A percentile compares a stretch with the other conserved stretches of the same genome.
phyloP scores from a whole-genome alignment of 1,140 invertebrate species.

The Eupeodes corollae region DNA sequence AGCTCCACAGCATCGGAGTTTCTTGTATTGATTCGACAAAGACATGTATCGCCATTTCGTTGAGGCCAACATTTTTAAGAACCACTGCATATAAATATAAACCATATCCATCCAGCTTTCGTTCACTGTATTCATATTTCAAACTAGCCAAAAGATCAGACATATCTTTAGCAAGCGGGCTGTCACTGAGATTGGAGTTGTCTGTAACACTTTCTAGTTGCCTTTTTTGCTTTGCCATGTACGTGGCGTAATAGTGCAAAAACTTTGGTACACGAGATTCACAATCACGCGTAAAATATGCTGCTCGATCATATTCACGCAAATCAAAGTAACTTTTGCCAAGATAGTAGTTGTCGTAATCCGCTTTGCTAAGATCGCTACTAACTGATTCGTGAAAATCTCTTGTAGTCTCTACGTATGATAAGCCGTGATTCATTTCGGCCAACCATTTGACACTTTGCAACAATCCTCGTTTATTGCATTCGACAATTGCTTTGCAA shows the following conservation, averaged over 20 bases:
- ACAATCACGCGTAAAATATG: constrained; percentile 67
- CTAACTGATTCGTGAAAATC: constrained; percentile 35
- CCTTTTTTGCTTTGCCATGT: constrained; percentile 81
- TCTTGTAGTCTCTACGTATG: constrained; percentile 45
- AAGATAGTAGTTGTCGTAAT: constrained; percentile 59
- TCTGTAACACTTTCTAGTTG: constrained; percentile 74
- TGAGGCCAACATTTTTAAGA: constrained; percentile 74
- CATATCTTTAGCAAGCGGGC: constrained; percentile 45
- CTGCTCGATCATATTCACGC: constrained; percentile 84
- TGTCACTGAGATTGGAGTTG: constrained; percentile 55
- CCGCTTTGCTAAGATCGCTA: constrained; percentile 17
- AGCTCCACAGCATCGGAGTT: constrained; percentile 80
- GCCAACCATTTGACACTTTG: constrained; percentile 66
- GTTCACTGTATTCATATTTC: constrained; percentile 46
- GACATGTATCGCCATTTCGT: constrained; percentile 59
- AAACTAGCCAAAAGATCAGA: constrained; percentile 45
- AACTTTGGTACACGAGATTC: constrained; percentile 57
- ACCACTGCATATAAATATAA: constrained; percentile 88
- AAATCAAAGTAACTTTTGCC: constrained; percentile 86
- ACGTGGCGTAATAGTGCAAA: constrained; percentile 72
- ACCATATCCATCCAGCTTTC: constrained; percentile 73
- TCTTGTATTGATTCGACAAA: constrained; percentile 65
- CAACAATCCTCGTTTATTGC: constrained; percentile 29
- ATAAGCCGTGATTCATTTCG: constrained; percentile 67
- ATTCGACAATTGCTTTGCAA: constrained; percentile 30